Evolutionary conservation across 2,888 invertebrate species (phyloP), one percentile per base, ranked within the genome.

Genomic region (Conchocele bisecta): DNA sequence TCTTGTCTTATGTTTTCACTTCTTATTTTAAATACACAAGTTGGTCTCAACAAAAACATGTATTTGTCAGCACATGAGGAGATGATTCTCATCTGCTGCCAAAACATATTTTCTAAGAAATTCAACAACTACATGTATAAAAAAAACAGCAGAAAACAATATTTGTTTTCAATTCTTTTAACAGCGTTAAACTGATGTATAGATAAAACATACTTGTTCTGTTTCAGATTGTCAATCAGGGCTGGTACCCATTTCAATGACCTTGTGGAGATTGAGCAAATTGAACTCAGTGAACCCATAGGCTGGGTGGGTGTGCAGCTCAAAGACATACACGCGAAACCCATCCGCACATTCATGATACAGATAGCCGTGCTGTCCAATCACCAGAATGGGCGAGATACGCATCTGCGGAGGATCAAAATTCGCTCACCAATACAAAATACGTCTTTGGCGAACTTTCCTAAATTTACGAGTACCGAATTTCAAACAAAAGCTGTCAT

Each of bases 371-470:
- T 91, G 0, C 94, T 98, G 48, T 97, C 97, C 83, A 99, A 99
- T 92, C 99, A 99, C 92, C 99, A 99, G 91, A 99, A 99, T 92
- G 99, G 99, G 3, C 92, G 99, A 74, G 99, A 99, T 89, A 99
- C 99, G 1, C 99, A 99, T 89, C 96, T 99, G 94, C 93, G 99
- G 59, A 98, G 98, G 91, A 98, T 99, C 69, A 97, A 98, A 92
- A 95, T 99, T 60, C 97, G 98, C 90, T 97, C 98, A 53, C 98
- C 98, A 0, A 93, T 88, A 1, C 88, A 89, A 66, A 84, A 83
- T 64, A 68, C 74, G 41, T 89, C 91, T 24, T 85, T 91, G 54
- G 87, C 90, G 11, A 89, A 90, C 69, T 91, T 92, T 86, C 94
- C 95, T 41, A 95, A 94, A 89, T 97, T 96, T 91, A 94, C 95